Percentiles rank a stretch among this genome's conserved stretches.
Conservation (phyloP, 1,140 invertebrate species). For the Amyelois transitella region DNA sequence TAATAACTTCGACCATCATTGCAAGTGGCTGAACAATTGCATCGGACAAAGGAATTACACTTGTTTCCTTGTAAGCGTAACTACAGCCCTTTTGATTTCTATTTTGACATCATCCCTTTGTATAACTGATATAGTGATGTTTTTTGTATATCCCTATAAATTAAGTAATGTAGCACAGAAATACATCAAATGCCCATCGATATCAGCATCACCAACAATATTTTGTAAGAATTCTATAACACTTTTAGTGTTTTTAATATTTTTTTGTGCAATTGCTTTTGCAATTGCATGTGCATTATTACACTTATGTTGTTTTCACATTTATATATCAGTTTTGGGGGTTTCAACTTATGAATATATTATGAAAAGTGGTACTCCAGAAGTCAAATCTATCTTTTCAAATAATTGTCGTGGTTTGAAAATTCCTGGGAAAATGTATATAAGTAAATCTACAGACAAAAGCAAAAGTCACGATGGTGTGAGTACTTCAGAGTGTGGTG, state of each 20-base stretch:
- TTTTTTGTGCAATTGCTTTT: conserved; percentile 81
- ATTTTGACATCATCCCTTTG: conserved; percentile 81
- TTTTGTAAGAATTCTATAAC: conserved; percentile 59
- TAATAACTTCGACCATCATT: conserved; percentile 94
- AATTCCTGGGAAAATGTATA: conserved; percentile 15
- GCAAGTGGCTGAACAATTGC: conserved; percentile 99
- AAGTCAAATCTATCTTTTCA: conserved; percentile 4
- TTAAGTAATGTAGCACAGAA: conserved; percentile 67
- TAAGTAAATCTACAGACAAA: conserved; percentile 13
- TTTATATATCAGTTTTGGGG: conserved; percentile 89
- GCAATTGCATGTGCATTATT: conserved; percentile 86
- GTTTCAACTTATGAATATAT: conserved; percentile 95
- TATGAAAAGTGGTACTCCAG: conserved; percentile 16
- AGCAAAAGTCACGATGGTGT: not conserved
- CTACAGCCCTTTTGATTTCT: conserved; percentile 86
- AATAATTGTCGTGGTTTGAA: conserved; percentile 14
- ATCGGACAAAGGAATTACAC: conserved; percentile 93
- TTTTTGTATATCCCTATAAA: conserved; percentile 74
- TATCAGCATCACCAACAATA: conserved; percentile 23
- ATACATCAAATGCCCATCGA: conserved; percentile 42
- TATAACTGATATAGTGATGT: conserved; percentile 79
- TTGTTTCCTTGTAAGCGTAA: conserved; percentile 89
- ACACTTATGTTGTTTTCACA: conserved; percentile 92
- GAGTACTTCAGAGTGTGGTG: not conserved
- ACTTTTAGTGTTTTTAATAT: conserved; percentile 79